Percentiles rank a stretch among this genome's conserved stretches.
These are phyloP conservation scores for Podarcis lilfordi DNA, from an alignment of 2,797 vertebrate genomes.

Conservation along the genomic window DNA sequence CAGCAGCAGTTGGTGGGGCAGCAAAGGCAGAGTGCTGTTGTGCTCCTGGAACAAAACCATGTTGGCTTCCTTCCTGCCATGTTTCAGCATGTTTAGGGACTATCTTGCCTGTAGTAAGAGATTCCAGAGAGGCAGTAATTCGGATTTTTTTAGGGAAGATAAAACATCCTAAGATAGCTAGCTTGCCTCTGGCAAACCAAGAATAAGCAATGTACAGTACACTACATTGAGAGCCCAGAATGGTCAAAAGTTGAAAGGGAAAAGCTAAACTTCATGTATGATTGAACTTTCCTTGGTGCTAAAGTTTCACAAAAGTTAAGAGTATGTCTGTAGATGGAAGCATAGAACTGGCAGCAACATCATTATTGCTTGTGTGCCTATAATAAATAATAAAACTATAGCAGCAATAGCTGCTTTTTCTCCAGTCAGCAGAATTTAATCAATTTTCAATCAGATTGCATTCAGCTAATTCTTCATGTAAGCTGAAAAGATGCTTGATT, in stretches of 20 bases:
- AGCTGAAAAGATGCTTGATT: neutral
- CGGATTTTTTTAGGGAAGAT: neutral
- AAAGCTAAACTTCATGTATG: neutral
- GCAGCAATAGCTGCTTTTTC: neutral
- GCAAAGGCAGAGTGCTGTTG: no score
- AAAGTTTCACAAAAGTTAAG: neutral
- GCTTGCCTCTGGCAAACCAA: no score
- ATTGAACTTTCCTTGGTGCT: neutral
- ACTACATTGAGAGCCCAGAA: neutral
- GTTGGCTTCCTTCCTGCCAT: neutral
- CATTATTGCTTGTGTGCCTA: neutral
- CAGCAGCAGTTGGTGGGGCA: no score
- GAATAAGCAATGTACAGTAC: neutral
- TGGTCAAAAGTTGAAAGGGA: neutral
- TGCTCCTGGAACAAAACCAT: neutral
- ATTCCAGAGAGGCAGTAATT: neutral
- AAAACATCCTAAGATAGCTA: neutral
- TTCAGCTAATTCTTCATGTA: constrained; percentile 7
- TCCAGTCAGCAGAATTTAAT: constrained; percentile 14
- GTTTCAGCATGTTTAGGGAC: neutral
- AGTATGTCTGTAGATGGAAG: neutral
- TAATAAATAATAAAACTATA: constrained; percentile 9
- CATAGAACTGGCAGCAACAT: neutral
- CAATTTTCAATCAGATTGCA: neutral
- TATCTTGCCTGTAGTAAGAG: neutral